Evolutionary conservation across 2,888 invertebrate genomes (phyloP), one percentile per base, ranked within the genome.

Genomic region (Linyphia triangularis): DNA sequence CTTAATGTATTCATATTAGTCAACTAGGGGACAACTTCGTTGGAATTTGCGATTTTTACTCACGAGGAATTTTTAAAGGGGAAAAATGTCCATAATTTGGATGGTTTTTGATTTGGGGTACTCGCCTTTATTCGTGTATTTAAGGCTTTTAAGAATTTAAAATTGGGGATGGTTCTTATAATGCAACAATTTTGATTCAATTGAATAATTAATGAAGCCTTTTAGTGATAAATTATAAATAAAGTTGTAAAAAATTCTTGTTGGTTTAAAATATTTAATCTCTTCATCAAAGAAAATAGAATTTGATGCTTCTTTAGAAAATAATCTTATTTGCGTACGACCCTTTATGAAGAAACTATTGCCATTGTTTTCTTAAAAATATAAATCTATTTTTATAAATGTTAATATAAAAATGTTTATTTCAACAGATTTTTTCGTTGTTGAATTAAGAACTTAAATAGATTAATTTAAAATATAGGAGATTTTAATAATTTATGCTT

Each of bases 1-100:
- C 6, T 40, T 82, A 82, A 82, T 82, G 72, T 72, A 82, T 82
- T 82, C 82, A 82, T 22, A 43, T 59, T 24, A 40, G 22, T 33
- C 33, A 22, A 28, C 13, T 22, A 28, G 19, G 28, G 28, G 65
- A 67, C 19, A n/a, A 10, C n/a, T 22, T 40, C 24, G 10, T 10
- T 19, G 16, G 43, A 30, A 63, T n/a, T 37, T 28, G 28, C 1
- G 26, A 28, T 59, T 73, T 73, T 73, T 73, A 3, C 7, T 72
- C 6, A 2, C 13, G 7, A 2, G 9, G 24, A 5, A 22, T 30
- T 67, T 72, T 40, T 37, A 24, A 19, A 26, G 9, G 6, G 6
- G 19, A 43, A 79, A 79, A 65, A 13, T 79, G 63, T n/a, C n/a
- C 40, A 63, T 40, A 63, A 77, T 79, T 51, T 30, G 19, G 13